Evolutionary conservation across 2,797 vertebrate species (phyloP).

Genomic region (Ctenopoma kingsleyae): DNA sequence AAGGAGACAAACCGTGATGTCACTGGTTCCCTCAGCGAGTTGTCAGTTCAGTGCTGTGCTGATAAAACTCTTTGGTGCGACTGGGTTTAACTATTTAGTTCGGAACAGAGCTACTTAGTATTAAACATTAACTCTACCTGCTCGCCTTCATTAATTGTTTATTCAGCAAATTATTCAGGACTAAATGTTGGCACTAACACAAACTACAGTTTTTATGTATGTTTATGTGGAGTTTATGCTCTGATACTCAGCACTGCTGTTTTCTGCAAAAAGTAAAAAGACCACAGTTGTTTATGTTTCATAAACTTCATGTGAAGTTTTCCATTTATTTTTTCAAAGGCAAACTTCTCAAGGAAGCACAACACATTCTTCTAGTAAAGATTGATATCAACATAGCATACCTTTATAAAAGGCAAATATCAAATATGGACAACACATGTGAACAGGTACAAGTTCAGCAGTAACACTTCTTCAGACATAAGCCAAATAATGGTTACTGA

Average conservation of each 20-base stretch:
- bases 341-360: constrained; percentile 73
- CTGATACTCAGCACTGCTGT: not conserved
- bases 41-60: not conserved
- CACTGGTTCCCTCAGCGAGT: not conserved
- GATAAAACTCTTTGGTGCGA: constrained; percentile 1
- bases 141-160: not conserved
- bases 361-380: constrained; percentile 47
- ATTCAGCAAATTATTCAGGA: not conserved
- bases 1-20: too few species aligned
- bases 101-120: not conserved
- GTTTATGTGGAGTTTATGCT: not conserved
- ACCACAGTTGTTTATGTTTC: constrained; percentile 33
- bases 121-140: not conserved
- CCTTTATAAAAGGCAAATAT: constrained; percentile 78
- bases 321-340: constrained; percentile 67
- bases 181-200: not conserved
- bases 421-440: constrained; percentile 43
- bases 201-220: not conserved
- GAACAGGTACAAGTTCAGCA: constrained; percentile 23
- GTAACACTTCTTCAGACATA: constrained; percentile 39
- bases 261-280: not conserved
- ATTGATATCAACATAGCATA: constrained; percentile 34
- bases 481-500: constrained; percentile 64
- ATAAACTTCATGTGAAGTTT: constrained; percentile 73
- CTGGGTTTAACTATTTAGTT: not conserved